These are phyloP conservation scores for Chrysomallon squamiferum DNA, from an alignment of 1,140 invertebrate species.

Conservation along the genomic window DNA sequence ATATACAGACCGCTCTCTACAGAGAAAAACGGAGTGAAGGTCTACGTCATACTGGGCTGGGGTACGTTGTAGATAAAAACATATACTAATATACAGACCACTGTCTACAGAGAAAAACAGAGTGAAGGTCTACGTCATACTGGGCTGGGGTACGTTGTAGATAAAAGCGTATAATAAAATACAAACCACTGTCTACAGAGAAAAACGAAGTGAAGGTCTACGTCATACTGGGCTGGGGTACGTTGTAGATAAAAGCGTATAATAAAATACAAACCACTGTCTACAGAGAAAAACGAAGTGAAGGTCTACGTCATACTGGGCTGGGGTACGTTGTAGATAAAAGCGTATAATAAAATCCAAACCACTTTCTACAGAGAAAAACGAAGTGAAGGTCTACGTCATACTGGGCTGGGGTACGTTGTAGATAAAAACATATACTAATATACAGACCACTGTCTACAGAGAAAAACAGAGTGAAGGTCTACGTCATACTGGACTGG, in stretches of 20 bases:
- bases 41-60: slow-evolving; percentile 78
- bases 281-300: slow-evolving; percentile 75
- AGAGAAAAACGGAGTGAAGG: slow-evolving; percentile 72
- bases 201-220: slow-evolving; percentile 73
- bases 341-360: no score
- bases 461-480: no score
- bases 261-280: slow-evolving; percentile 76
- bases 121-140: slow-evolving; percentile 72
- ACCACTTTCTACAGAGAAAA: no score
- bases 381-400: no score
- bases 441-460: no score
- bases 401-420: no score
- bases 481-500: no score
- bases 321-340: slow-evolving; percentile 75
- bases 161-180: slow-evolving; percentile 79
- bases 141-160: slow-evolving; percentile 77
- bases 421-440: no score
- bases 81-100: slow-evolving; percentile 78
- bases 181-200: slow-evolving; percentile 76
- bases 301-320: slow-evolving; percentile 73
- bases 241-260: slow-evolving; percentile 72
- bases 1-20: slow-evolving; percentile 78
- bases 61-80: slow-evolving; percentile 71
- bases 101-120: slow-evolving; percentile 74
- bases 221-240: slow-evolving; percentile 78